Evolutionary conservation across 2,888 invertebrate species (phyloP).

Genomic region (Idaea aversata): DNA sequence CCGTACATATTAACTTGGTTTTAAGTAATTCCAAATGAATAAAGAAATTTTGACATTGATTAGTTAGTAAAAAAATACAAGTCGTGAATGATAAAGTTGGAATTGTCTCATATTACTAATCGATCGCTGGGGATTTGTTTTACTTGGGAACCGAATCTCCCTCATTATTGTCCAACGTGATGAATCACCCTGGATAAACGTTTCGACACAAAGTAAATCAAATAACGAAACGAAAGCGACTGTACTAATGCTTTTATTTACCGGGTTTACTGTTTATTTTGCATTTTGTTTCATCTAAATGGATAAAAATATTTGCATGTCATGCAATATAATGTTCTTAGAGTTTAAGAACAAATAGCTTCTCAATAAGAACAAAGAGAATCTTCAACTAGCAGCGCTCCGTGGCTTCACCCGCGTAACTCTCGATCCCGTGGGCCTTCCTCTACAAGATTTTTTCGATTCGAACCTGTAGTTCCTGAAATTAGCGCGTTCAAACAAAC

Average conservation of each 20-base stretch:
- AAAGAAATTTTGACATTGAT: constrained; percentile 3
- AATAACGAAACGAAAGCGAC: constrained; percentile 46
- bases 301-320: constrained; percentile 41
- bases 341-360: not conserved
- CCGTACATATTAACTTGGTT: too few relatives aligned
- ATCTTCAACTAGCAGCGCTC: too few relatives aligned
- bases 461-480: too few relatives aligned
- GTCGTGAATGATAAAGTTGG: constrained; percentile 44
- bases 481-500: too few relatives aligned
- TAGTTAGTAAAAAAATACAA: constrained; percentile 10
- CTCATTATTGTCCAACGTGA: constrained; percentile 69
- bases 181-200: constrained; percentile 73
- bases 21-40: not conserved
- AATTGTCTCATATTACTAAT: constrained; percentile 69
- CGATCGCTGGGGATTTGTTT: constrained; percentile 68
- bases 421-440: too few relatives aligned
- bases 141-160: constrained; percentile 61
- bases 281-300: constrained; percentile 44
- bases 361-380: not conserved
- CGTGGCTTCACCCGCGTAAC: too few relatives aligned
- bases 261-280: constrained; percentile 47
- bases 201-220: constrained; percentile 67
- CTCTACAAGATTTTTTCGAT: too few relatives aligned
- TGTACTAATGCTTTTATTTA: constrained; percentile 57
- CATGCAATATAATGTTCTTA: constrained; percentile 45